phyloP scores from a whole-genome alignment of 2,113 vertebrate species.

The Hiodon tergisus region DNA sequence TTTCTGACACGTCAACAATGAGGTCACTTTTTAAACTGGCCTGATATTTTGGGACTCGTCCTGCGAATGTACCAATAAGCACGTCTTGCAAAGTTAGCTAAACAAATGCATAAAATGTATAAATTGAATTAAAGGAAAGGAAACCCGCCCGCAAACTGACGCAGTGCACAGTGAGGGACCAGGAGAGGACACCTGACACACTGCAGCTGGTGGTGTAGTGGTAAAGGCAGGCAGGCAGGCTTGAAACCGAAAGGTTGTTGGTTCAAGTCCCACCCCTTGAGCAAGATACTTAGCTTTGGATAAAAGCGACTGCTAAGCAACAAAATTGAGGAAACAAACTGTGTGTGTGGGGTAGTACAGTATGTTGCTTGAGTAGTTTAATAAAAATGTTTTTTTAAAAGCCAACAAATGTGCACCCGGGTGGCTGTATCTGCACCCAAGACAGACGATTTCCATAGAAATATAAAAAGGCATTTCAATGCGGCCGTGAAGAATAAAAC shows the following conservation, averaged over 20 bases:
- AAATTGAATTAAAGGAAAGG: background rate
- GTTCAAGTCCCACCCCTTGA: background rate
- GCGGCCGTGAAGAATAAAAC: slow-evolving; percentile 56
- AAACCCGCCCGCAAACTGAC: too few species aligned
- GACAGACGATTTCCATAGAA: too few species aligned
- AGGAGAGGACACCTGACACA: background rate
- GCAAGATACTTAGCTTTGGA: background rate
- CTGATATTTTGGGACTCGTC: too few species aligned
- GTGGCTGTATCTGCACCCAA: background rate
- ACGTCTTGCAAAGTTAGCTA: too few species aligned
- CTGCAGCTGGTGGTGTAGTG: background rate
- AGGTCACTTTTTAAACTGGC: too few species aligned
- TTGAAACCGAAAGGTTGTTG: background rate
- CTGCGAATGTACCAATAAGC: too few species aligned
- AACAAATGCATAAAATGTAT: too few species aligned
- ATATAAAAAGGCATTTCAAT: slow-evolving; percentile 53
- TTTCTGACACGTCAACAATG: too few species aligned
- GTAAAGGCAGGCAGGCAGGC: background rate
- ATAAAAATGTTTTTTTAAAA: too few species aligned
- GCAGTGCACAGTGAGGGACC: background rate
- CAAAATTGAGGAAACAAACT: too few species aligned
- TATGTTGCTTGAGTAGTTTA: too few species aligned
- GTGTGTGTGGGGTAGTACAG: too few species aligned
- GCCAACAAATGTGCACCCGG: background rate
- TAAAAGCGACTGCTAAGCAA: background rate